Conservation (phyloP, 2,888 invertebrate species). For the Trypoxylon attenuatum region DNA sequence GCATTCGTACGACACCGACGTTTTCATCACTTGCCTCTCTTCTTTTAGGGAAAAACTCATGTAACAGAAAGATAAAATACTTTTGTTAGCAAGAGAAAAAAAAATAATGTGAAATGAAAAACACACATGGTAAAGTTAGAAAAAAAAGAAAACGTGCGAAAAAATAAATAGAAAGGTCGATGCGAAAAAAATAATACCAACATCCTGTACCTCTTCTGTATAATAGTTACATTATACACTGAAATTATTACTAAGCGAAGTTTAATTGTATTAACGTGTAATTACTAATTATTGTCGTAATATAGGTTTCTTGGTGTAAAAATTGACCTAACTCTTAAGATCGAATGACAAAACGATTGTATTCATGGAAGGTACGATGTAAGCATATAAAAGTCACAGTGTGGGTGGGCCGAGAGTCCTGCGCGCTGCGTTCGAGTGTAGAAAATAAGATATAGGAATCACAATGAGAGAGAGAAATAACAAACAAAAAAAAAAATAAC, state of each 20-base stretch:
- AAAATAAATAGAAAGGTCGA: constrained; percentile 33
- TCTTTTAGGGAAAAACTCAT: constrained; percentile 23
- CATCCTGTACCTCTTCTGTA: constrained; percentile 71
- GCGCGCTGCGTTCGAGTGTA: constrained; percentile 47
- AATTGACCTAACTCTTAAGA: constrained; percentile 71
- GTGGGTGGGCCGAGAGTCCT: constrained; percentile 39
- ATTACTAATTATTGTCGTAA: constrained; percentile 73
- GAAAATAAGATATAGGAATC: constrained; percentile 50
- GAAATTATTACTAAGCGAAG: constrained; percentile 60
- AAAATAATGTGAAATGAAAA: constrained; percentile 11
- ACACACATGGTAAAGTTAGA: constrained; percentile 7
- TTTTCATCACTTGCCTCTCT: constrained; percentile 34
- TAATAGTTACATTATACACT: constrained; percentile 70
- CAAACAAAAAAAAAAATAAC: constrained; percentile 8
- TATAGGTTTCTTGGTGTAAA: constrained; percentile 72
- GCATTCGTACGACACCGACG: constrained; percentile 30
- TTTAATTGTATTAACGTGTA: constrained; percentile 72
- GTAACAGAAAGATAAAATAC: constrained; percentile 18
- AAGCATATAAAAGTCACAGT: constrained; percentile 52
- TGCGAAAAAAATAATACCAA: constrained; percentile 57
- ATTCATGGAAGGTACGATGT: constrained; percentile 56
- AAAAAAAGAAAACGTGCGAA: constrained; percentile 30
- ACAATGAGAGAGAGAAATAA: constrained; percentile 51
- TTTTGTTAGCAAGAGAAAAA: constrained; percentile 25
- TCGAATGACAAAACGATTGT: constrained; percentile 62